Evolutionary conservation across 2,113 vertebrate species (phyloP).

Genomic region (Pseudorasbora parva): DNA sequence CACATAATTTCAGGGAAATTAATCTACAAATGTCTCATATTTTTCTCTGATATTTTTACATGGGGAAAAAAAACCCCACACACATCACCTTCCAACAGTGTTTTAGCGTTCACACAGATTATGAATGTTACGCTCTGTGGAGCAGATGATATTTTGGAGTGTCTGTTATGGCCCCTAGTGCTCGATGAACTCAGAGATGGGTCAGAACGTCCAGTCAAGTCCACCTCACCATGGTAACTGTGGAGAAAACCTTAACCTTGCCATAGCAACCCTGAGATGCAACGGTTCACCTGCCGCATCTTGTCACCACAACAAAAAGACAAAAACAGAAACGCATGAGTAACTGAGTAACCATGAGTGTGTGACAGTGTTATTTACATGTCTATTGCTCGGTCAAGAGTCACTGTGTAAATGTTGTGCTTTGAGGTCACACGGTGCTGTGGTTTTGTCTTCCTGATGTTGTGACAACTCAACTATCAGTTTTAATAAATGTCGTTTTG

Average conservation of each 20-base stretch:
- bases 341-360: conserved; percentile 1
- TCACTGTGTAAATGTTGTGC: conserved; percentile 11
- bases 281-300: not conserved
- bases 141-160: conserved; percentile 44
- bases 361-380: conserved; percentile 11
- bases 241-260: conserved; percentile 28
- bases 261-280: conserved; percentile 16
- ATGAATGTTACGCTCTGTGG: conserved; percentile 8
- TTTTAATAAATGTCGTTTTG: not conserved
- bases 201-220: conserved; percentile 49
- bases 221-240: conserved; percentile 39
- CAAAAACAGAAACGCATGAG: conserved; percentile 14
- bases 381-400: not conserved
- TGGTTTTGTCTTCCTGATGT: not conserved
- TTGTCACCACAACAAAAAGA: conserved; percentile 12
- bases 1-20: not conserved
- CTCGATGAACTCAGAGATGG: conserved; percentile 48
- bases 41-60: too few species aligned
- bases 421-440: not conserved
- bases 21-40: not conserved
- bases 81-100: not conserved
- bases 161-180: conserved; percentile 38
- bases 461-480: not conserved
- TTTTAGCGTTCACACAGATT: conserved; percentile 29
- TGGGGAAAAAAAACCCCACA: too few species aligned